Percentiles rank a stretch among this genome's conserved stretches.
Evolutionary conservation across 2,113 vertebrate genomes (phyloP).

Genomic region (Vulpes lagopus): DNA sequence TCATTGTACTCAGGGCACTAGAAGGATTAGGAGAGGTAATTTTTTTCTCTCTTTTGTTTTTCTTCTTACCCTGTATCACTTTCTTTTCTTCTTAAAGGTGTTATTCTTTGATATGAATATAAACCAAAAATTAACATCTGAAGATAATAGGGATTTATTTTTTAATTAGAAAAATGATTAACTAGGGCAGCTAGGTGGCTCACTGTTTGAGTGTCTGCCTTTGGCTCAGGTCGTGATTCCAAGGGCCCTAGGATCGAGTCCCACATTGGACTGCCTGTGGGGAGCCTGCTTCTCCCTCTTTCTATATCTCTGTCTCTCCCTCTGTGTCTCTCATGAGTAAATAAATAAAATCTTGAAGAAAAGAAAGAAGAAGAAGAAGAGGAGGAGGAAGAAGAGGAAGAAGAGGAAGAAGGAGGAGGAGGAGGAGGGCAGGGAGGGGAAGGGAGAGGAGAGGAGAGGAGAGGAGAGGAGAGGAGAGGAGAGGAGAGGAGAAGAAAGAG

Average conservation of each 20-base stretch:
- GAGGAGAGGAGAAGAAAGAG: not conserved
- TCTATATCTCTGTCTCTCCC: not conserved
- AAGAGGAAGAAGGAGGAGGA: too few species aligned
- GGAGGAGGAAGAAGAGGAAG: too few species aligned
- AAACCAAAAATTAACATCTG: not conserved
- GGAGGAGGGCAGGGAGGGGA: too few species aligned
- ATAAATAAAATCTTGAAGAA: too few species aligned
- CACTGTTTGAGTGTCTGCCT: not conserved
- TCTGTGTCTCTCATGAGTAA: not conserved
- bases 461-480: too few species aligned
- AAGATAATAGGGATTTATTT: not conserved
- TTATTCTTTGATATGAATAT: not conserved
- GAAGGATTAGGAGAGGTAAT: slow-evolving; percentile 97
- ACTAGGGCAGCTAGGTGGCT: not conserved
- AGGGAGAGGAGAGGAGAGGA: too few species aligned
- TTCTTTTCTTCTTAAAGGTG: slow-evolving; percentile 10
- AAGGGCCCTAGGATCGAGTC: not conserved
- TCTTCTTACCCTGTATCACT: not conserved
- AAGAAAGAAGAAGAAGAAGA: not conserved
- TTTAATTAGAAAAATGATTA: not conserved
- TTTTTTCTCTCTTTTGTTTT: not conserved
- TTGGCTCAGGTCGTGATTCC: not conserved
- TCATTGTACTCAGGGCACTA: slow-evolving; percentile 93
- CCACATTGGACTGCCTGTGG: not conserved
- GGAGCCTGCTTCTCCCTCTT: not conserved